Evolutionary conservation across 2,888 invertebrate genomes (phyloP).

Genomic region (Lysandra bellargus): DNA sequence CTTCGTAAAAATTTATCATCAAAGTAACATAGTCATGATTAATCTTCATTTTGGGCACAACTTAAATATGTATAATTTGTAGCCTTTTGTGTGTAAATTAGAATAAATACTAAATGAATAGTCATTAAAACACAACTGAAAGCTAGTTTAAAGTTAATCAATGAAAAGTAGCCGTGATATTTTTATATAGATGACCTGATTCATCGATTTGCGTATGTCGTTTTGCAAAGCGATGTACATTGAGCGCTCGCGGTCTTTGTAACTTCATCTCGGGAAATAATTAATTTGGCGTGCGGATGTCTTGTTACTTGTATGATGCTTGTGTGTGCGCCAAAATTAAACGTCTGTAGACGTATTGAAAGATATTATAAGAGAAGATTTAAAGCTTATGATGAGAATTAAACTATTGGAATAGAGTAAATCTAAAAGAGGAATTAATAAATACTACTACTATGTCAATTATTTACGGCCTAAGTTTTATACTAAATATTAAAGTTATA

Average conservation of each 20-base stretch:
- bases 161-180: neutral
- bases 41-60: neutral
- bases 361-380: neutral
- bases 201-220: neutral
- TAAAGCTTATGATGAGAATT: neutral
- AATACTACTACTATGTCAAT: no score
- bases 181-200: neutral
- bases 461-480: no score
- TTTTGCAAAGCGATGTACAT: neutral
- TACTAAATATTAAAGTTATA: no score
- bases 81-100: neutral
- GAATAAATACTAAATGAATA: neutral
- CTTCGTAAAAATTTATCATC: neutral
- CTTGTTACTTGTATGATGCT: neutral
- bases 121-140: neutral
- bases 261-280: neutral
- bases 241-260: neutral
- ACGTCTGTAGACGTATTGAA: neutral
- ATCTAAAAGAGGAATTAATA: no score
- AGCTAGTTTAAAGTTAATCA: neutral
- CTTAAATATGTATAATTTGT: neutral
- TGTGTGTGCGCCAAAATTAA: neutral
- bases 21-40: neutral
- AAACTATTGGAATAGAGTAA: no score
- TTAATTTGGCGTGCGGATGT: constrained; percentile 8